Evolutionary conservation across 2,888 invertebrate genomes (phyloP), one percentile per base, ranked within the genome.

Genomic region (Drosophila formosana): DNA sequence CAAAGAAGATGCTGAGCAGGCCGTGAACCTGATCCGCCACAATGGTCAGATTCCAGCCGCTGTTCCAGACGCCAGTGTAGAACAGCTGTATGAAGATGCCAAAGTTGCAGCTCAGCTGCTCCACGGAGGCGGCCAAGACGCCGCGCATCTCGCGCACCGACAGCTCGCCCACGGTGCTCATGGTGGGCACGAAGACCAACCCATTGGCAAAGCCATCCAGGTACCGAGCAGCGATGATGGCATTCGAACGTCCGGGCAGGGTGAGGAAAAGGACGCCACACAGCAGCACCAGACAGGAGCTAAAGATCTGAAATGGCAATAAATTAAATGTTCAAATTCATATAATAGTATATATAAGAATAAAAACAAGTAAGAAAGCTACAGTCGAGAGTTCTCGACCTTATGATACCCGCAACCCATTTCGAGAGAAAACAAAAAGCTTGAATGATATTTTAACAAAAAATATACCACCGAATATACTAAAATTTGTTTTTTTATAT

Each of bases 161-260:
- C 7, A 90, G 73, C 58, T 91, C 91, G 0, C 92, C 92, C 13
- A 79, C 76, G 0, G 86, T 78, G 9, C 84, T 75, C 11, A 92
- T 55, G 0, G 89, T 81, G 34, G 90, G 82, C 1, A 91, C 91
- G 18, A 92, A 82, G 2, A 87, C 78, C 13, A 91, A 55, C 0
- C 91, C 91, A 55, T 90, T 88, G 18, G 90, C 92, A 13, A 87
- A 66, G 0, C 91, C 91, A 57, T 92, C 90, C n/a, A 91, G 18
- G 18, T 91, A 92, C 3, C 92, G 88, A 3, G 88, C 90, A 0
- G 78, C 75, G 1, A 89, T 72, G 8, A 89, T 65, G 2, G 80
- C 81, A 0, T 60, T 64, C 0, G 71, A 25, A 11, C 68, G 66
- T 4, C 76, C 65, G 0, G 78, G 62, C 18, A 88, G 72, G 7